Evolutionary conservation across 2,888 invertebrate genomes (phyloP), one percentile per base, ranked within the genome.

Genomic region (Eupithecia pulchellata): DNA sequence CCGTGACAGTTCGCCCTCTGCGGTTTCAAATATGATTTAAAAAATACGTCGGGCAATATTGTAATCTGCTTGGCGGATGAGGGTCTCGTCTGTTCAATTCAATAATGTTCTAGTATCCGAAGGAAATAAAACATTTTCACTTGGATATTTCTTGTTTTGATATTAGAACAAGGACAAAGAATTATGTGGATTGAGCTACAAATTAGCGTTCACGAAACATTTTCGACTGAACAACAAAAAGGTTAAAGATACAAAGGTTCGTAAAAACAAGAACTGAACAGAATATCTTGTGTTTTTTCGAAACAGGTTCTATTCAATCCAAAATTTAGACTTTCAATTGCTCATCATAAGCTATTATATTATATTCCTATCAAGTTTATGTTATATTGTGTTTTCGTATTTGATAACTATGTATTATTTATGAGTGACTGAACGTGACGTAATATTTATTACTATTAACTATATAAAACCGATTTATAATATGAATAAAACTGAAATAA

Each of bases 1-100:
- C 66, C 66, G 30, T 30, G 34, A 61, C 25, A 60, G 9, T 20
- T 20, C 20, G 32, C 61, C 6, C 34, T 25, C 25, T 20, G 61
- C 61, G 61, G 61, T 61, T 60, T 25, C 34, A 61, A 61, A 61
- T 32, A 61, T 36, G 20, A 61, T 61, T 61, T 60, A 13, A 25
- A 32, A 61, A 34, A 61, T 34, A 25, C n/a, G 29, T 29, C 8
- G 30, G 29, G 9, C 4, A 30, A 30, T 27, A n/a, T 29, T 14
- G 29, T 57, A n/a, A 57, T 58, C 30, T 27, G 58, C 30, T 60
- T 60, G n/a, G 14, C n/a, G 58, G n/a, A 6, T 32, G 32, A 32
- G 32, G 9, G 9, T 5, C 58, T 8, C 11, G 30, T n/a, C 57
- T 60, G 8, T 4, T 60, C 1, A 32, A 30, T n/a, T 60, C 11